Conservation (phyloP, 2,113 vertebrate genomes). For the Mormyrus lacerda region DNA sequence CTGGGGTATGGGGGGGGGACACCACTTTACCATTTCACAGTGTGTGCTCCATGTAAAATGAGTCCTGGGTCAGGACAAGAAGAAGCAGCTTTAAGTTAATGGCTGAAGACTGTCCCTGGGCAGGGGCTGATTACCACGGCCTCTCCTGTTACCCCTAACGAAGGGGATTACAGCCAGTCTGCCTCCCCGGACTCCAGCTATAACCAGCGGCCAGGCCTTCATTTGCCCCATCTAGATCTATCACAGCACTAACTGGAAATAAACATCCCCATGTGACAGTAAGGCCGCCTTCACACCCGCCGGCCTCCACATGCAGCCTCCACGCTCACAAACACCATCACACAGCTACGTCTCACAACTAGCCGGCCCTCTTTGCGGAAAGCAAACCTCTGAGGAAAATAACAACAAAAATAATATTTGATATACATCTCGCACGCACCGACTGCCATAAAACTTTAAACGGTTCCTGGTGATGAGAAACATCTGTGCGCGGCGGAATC, state of each 20-base stretch:
- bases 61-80: conserved; percentile 3
- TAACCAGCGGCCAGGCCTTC: background rate
- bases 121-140: background rate
- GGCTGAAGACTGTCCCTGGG: background rate
- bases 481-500: conserved; percentile 50
- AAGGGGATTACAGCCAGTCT: background rate
- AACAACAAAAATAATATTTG: conserved; percentile 34
- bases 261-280: background rate
- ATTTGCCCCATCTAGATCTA: background rate
- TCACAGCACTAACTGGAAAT: background rate
- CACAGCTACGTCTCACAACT: background rate
- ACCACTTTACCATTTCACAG: background rate
- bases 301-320: background rate
- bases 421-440: conserved; percentile 47
- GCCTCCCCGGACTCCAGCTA: background rate
- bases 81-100: conserved; percentile 12
- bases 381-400: conserved; percentile 18
- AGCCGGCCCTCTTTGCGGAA: background rate
- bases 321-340: background rate
- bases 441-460: conserved; percentile 62
- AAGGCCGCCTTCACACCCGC: background rate
- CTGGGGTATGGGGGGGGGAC: conserved; percentile 18
- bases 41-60: background rate
- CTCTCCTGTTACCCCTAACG: background rate
- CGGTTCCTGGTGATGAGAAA: conserved; percentile 62